phyloP scores from a whole-genome alignment of 2,888 invertebrate genomes.

The Agelastica alni region DNA sequence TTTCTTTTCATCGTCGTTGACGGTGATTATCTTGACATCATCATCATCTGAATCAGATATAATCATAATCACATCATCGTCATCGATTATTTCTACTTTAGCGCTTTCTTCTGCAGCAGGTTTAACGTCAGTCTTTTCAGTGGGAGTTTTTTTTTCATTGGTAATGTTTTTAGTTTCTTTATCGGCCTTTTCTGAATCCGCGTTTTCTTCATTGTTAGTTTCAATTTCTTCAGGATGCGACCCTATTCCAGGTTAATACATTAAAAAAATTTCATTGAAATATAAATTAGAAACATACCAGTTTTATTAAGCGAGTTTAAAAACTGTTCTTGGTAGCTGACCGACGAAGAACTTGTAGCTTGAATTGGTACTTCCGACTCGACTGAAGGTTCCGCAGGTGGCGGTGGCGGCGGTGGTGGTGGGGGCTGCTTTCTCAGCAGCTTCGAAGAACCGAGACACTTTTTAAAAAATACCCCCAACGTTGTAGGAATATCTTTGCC shows the following conservation, averaged over 20 bases:
- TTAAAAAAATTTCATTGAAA: too few species aligned
- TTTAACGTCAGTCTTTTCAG: neutral
- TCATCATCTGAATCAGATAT: conserved; percentile 45
- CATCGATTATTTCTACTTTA: conserved; percentile 24
- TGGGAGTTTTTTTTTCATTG: neutral
- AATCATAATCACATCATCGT: conserved; percentile 38
- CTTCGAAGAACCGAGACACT: conserved; percentile 54
- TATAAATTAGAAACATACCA: too few species aligned
- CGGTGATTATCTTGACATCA: too few species aligned
- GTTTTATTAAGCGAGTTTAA: conserved; percentile 35
- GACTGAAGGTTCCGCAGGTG: conserved; percentile 36
- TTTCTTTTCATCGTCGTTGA: too few species aligned
- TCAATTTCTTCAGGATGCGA: too few species aligned
- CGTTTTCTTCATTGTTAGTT: too few species aligned
- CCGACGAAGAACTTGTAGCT: conserved; percentile 28
- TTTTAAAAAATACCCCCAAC: conserved; percentile 64
- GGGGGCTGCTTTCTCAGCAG: conserved; percentile 28
- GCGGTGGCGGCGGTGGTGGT: conserved; percentile 7
- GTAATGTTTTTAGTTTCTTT: too few species aligned
- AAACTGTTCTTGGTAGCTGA: conserved; percentile 37
- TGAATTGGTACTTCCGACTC: conserved; percentile 9
- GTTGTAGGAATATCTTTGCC: conserved; percentile 67
- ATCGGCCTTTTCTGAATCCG: neutral
- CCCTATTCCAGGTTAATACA: too few species aligned
- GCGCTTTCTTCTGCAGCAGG: conserved; percentile 19